Percentiles rank a stretch among this genome's conserved stretches.
These are phyloP conservation scores for Microcebus tavaratra DNA, from an alignment of 2,113 vertebrate species.

Conservation along the genomic window DNA sequence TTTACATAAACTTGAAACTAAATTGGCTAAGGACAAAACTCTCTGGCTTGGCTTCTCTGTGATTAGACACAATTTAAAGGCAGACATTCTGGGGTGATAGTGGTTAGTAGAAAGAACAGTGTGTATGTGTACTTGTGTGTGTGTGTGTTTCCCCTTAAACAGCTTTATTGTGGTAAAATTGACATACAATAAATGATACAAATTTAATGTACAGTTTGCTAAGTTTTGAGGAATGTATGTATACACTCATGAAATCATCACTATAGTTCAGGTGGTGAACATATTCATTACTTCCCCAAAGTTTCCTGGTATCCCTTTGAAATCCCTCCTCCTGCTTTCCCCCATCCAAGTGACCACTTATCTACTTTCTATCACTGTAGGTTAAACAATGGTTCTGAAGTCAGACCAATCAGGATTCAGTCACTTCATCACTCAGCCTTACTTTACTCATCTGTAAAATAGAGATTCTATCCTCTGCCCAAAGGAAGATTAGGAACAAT, in stretches of 20 bases:
- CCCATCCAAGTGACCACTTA: background rate
- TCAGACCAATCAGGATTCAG: slow-evolving; percentile 9
- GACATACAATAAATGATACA: background rate
- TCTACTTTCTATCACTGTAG: background rate
- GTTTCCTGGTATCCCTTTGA: background rate
- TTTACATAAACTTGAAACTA: slow-evolving; percentile 43
- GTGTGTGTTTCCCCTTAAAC: background rate
- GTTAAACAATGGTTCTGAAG: slow-evolving; percentile 39
- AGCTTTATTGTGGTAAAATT: slow-evolving; percentile 36
- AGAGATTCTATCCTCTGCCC: background rate
- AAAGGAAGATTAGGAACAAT: background rate
- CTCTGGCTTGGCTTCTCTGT: background rate
- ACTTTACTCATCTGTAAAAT: slow-evolving; percentile 34
- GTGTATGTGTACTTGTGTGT: background rate
- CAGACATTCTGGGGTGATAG: background rate
- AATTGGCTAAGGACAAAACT: slow-evolving; percentile 21
- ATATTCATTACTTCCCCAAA: background rate
- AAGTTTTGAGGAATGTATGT: background rate
- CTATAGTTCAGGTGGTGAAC: background rate
- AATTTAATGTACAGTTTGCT: slow-evolving; percentile 8
- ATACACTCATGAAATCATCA: background rate
- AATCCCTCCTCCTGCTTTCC: background rate
- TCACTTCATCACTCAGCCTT: background rate
- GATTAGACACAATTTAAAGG: background rate
- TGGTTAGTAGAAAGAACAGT: slow-evolving; percentile 31